Conservation (phyloP, 2,797 vertebrate species). For the Ceryle rudis region DNA sequence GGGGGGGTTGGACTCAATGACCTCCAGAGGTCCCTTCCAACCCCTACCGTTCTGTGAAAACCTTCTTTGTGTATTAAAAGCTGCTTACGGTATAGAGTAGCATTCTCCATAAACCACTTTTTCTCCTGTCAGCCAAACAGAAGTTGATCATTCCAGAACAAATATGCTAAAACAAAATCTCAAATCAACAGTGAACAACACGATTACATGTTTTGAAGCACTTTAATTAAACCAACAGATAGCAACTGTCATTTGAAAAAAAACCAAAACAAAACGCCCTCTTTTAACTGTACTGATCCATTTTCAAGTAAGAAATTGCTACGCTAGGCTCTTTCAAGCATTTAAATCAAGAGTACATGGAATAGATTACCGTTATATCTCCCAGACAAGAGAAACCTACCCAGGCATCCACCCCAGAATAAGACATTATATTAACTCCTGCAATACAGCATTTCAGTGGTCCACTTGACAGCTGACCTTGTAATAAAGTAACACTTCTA, state of each 20-base stretch:
- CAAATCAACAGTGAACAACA: not conserved
- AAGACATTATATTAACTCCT: not conserved
- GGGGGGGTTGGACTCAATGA: not conserved
- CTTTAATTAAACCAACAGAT: not conserved
- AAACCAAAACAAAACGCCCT: not conserved
- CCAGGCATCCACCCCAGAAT: not conserved
- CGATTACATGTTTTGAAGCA: not conserved
- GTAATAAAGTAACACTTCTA: not conserved
- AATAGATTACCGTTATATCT: not conserved
- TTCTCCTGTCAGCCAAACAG: not conserved
- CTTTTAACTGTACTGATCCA: not conserved
- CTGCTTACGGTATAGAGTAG: not conserved
- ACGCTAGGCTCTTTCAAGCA: not conserved
- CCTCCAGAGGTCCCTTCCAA: not conserved
- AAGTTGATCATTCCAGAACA: not conserved
- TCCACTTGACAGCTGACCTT: not conserved
- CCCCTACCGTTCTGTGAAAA: not conserved
- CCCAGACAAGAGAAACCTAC: not conserved
- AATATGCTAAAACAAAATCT: not conserved
- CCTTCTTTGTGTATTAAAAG: not conserved
- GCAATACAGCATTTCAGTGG: not conserved
- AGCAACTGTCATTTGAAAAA: not conserved
- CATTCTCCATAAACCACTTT: not conserved
- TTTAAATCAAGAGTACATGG: not conserved
- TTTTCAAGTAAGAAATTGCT: not conserved